These are phyloP conservation scores for Cactoblastis cactorum DNA, from an alignment of 2,888 invertebrate genomes.

Conservation along the genomic window DNA sequence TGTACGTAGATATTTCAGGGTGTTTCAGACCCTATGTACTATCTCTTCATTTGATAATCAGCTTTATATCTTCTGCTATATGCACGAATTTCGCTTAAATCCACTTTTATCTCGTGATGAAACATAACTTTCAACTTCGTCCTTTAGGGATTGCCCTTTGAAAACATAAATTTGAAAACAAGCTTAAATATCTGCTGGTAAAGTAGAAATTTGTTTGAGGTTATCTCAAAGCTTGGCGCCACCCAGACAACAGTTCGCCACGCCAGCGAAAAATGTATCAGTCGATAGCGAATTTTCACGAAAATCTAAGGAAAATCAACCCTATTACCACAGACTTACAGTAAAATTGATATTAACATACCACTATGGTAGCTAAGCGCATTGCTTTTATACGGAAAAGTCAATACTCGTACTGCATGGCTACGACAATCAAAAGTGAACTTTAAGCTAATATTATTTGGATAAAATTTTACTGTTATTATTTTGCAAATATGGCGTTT, in stretches of 20 bases:
- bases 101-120: background rate
- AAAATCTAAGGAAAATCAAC: slow-evolving; percentile 23
- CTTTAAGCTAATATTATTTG: slow-evolving; percentile 15
- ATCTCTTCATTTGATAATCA: background rate
- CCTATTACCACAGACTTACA: slow-evolving; percentile 12
- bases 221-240: slow-evolving; percentile 33
- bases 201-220: slow-evolving; percentile 1
- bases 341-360: slow-evolving; percentile 19
- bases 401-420: slow-evolving; percentile 42
- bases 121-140: slow-evolving; percentile 13
- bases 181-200: background rate
- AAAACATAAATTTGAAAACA: background rate
- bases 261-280: slow-evolving; percentile 44
- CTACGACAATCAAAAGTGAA: slow-evolving; percentile 21
- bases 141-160: slow-evolving; percentile 13
- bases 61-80: background rate
- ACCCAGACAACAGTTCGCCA: slow-evolving; percentile 49
- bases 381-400: slow-evolving; percentile 34
- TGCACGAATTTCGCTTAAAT: background rate
- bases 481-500: slow-evolving; percentile 29
- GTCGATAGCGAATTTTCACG: slow-evolving; percentile 24
- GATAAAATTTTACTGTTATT: slow-evolving; percentile 6
- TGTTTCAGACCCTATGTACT: background rate
- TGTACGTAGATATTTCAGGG: background rate
- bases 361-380: slow-evolving; percentile 27